Conservation (phyloP, 2,797 vertebrate genomes). For the Ara ararauna region DNA sequence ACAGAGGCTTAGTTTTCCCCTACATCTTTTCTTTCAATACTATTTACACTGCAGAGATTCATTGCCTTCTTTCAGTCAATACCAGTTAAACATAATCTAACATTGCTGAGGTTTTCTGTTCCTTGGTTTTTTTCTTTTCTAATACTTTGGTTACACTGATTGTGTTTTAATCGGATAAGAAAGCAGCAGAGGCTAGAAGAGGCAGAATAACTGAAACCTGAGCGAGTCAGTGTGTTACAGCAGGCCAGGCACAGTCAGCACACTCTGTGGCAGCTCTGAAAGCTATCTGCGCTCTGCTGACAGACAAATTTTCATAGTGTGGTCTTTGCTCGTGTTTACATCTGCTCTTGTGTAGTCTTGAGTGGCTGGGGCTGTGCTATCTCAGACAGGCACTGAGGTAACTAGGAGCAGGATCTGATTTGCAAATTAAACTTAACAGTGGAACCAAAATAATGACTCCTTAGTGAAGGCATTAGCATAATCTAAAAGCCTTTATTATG, state of each 20-base stretch:
- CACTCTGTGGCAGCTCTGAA: fast-evolving
- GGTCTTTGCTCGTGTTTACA: neutral
- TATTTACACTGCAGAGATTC: neutral
- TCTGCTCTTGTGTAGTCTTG: neutral
- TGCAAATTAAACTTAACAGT: neutral
- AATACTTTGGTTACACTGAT: neutral
- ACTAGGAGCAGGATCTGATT: neutral
- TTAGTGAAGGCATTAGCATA: neutral
- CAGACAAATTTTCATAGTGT: fast-evolving
- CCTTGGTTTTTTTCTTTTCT: neutral
- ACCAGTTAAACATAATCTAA: neutral
- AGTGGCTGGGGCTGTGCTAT: fast-evolving
- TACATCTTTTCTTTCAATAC: neutral
- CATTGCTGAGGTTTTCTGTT: neutral
- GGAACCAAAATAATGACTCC: neutral
- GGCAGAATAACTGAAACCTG: neutral
- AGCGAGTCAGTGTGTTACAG: neutral
- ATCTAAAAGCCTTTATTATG: neutral
- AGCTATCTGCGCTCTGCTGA: neutral
- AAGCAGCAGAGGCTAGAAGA: neutral
- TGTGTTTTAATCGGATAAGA: neutral
- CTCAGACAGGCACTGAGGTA: neutral
- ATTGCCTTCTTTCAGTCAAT: neutral
- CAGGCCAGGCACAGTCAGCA: neutral
- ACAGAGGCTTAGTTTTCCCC: neutral